Conservation (phyloP, 1,140 invertebrate species). For the Philaenus spumarius region DNA sequence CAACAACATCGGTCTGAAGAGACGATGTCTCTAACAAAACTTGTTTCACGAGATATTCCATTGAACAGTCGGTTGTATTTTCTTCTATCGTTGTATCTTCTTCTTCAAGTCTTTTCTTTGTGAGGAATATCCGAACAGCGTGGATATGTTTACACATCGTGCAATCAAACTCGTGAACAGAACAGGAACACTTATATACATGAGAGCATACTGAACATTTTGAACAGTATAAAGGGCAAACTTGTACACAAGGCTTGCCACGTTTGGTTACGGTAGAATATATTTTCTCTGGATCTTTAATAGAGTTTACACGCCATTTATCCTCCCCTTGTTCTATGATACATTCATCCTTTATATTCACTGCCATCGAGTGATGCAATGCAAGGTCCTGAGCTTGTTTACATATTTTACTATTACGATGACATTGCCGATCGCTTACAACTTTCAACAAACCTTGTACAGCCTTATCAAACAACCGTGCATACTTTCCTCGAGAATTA, state of each 20-base stretch:
- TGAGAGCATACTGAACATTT: slow-evolving; percentile 8
- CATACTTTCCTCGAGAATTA: slow-evolving; percentile 5
- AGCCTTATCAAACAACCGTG: slow-evolving; percentile 5
- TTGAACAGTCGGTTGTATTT: too few relatives aligned
- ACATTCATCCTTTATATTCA: background rate
- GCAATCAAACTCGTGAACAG: slow-evolving; percentile 8
- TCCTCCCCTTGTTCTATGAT: background rate
- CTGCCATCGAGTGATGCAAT: slow-evolving; percentile 1
- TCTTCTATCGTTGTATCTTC: too few relatives aligned
- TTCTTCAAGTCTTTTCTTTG: too few relatives aligned
- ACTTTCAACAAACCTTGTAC: slow-evolving; percentile 16
- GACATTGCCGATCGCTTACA: slow-evolving; percentile 11
- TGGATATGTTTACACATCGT: slow-evolving; percentile 20
- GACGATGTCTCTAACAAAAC: too few relatives aligned
- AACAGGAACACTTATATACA: slow-evolving; percentile 13
- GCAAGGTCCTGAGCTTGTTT: slow-evolving; percentile 9
- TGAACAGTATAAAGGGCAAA: slow-evolving; percentile 4
- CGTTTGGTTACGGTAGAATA: slow-evolving; percentile 1
- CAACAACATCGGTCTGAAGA: too few relatives aligned
- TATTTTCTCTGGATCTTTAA: slow-evolving; percentile 5
- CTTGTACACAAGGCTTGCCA: background rate
- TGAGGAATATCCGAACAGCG: background rate
- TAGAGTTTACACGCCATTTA: slow-evolving; percentile 10
- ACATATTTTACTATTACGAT: slow-evolving; percentile 9
- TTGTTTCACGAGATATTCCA: too few relatives aligned